These are phyloP conservation scores for Metellina segmentata DNA, from an alignment of 2,888 invertebrate species.

Conservation along the genomic window DNA sequence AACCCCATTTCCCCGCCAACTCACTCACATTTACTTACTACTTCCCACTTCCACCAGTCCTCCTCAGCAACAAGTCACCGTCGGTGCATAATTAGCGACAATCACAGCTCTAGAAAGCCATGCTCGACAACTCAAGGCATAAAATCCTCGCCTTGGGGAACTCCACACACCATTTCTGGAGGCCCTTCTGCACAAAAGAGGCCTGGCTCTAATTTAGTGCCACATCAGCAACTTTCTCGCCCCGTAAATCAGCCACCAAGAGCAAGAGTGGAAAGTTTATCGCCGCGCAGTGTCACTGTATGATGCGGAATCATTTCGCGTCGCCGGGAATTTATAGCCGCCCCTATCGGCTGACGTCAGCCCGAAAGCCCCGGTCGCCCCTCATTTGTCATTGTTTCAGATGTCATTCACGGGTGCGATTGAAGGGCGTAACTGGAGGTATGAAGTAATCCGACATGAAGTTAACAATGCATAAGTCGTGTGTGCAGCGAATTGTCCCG, in stretches of 20 bases:
- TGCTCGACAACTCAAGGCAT: not conserved
- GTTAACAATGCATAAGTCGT: no score
- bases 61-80: conserved; percentile 1
- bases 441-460: no score
- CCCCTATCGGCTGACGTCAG: conserved; percentile 55
- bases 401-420: not conserved
- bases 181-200: no score
- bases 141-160: conserved; percentile 6
- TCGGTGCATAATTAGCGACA: conserved; percentile 2
- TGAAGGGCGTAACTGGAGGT: no score
- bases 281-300: conserved; percentile 27
- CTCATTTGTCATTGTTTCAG: conserved; percentile 39
- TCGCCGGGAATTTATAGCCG: conserved; percentile 41
- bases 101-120: conserved; percentile 1
- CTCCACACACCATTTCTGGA: not conserved
- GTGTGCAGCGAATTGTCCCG: no score
- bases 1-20: no score
- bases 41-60: not conserved
- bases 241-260: conserved; percentile 38
- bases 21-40: no score
- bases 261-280: conserved; percentile 51
- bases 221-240: conserved; percentile 25
- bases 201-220: conserved; percentile 32
- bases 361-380: not conserved
- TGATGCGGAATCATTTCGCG: conserved; percentile 53